Evolutionary conservation across 1,140 invertebrate species (phyloP), one percentile per base, ranked within the genome.

Genomic region (Tetranychus urticae): DNA sequence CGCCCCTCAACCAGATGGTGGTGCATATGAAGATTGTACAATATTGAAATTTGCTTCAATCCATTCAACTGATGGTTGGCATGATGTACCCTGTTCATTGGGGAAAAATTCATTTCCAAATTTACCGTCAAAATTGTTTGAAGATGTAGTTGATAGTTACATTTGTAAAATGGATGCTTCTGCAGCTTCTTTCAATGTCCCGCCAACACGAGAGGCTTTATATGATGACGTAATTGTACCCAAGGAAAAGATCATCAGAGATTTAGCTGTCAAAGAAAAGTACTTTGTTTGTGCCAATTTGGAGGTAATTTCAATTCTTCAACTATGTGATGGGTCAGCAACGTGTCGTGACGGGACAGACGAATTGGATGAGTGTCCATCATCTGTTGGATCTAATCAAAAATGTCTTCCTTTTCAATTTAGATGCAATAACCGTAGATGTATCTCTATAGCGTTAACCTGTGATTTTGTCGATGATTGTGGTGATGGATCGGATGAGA

Each of bases 401-500:
- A n/a, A 45, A 46, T 68, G 66, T 50, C 58, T 62, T 34, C 64
- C 66, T 34, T 63, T 60, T 35, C 67, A 67, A 54, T 68, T 66
- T 52, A 37, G 59, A 55, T 74, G 72, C 66, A 62, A 56, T 33
- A 68, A 68, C 58, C 66, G 69, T 3, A 56, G 62, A 48, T 71
- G 71, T 61, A 64, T 72, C 37, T 67, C 67, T 13, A 63, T 65
- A 8, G 63, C 64, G 13, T 67, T 65, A 7, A 47, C 8, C 8
- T 52, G 55, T 59, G 56, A 59, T 39, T 62, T 35, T 33, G 61
- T 63, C 3, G 65, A 70, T 50, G 68, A 72, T 52, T 72, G 71
- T 64, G 65, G 65, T n/a, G 71, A 72, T 61, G 56, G 62, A 2
- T 69, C 69, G 0, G 71, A 72, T 65, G 71, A 72, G 63, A 63